Evolutionary conservation across 1,140 invertebrate genomes (phyloP).

Genomic region (Rhysida immarginata): DNA sequence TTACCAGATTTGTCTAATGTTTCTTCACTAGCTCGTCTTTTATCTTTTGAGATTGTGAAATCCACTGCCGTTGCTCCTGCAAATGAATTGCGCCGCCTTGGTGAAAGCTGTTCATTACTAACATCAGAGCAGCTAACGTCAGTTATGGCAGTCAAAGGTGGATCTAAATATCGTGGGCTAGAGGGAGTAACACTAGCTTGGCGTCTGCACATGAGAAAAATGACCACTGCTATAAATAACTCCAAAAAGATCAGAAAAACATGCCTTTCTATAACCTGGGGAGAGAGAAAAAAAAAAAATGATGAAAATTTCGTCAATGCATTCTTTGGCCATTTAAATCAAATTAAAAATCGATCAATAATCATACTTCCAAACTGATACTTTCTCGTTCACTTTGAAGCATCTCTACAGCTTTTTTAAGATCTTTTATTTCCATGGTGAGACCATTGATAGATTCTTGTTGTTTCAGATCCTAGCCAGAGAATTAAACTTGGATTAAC

Average conservation of each 20-base stretch:
- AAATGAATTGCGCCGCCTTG: constrained; percentile 11
- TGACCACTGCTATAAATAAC: constrained; percentile 33
- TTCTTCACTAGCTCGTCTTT: constrained; percentile 57
- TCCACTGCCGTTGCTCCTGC: constrained; percentile 14
- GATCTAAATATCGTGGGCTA: no score
- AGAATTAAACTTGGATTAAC: no score
- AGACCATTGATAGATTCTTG: constrained; percentile 33
- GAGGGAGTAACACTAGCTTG: background rate
- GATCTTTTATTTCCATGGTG: constrained; percentile 13
- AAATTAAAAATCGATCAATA: constrained; percentile 19
- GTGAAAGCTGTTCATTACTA: no score
- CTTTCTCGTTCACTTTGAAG: constrained; percentile 14
- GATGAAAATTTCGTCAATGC: constrained; percentile 2
- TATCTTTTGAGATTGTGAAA: constrained; percentile 25
- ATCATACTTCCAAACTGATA: constrained; percentile 8
- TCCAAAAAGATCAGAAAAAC: constrained; percentile 36
- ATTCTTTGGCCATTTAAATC: constrained; percentile 12
- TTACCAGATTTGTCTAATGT: constrained; percentile 48
- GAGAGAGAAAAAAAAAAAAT: constrained; percentile 24
- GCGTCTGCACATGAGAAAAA: constrained; percentile 31
- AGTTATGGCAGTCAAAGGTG: no score
- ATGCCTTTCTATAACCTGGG: constrained; percentile 35
- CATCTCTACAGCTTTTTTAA: no score
- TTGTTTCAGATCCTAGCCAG: constrained; percentile 27
- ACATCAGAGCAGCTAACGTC: background rate